A percentile compares a stretch with the other conserved stretches of the same genome.
Evolutionary conservation across 23 tunicate species (phyloP).

Genomic region (Phallusia fumigata): DNA sequence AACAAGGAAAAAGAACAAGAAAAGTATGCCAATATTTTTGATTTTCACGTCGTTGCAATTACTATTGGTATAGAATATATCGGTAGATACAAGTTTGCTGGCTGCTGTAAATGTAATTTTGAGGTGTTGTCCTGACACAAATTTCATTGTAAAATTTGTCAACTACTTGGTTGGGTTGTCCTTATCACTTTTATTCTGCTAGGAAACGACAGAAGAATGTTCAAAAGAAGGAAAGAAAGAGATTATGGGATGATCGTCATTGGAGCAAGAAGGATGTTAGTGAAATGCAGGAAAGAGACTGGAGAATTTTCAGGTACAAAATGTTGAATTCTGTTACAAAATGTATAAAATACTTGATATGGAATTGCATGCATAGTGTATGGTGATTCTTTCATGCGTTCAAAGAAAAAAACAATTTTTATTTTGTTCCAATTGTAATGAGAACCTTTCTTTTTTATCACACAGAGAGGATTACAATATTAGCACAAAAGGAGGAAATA

Average conservation of each 20-base stretch:
- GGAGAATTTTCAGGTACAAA: conserved; percentile 88
- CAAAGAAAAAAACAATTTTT: background rate
- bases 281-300: conserved; percentile 95
- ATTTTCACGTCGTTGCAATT: too few species aligned
- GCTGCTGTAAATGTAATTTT: too few species aligned
- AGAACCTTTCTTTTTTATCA: background rate
- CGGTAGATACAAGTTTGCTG: too few species aligned
- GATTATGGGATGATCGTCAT: conserved; percentile 88
- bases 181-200: background rate
- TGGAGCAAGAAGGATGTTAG: conserved; percentile 83
- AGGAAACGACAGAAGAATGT: conserved; percentile 61
- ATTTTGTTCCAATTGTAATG: background rate
- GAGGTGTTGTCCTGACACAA: too few species aligned
- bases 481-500: conserved; percentile 96
- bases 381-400: too few species aligned
- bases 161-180: too few species aligned
- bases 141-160: too few species aligned
- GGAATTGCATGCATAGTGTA: too few species aligned
- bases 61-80: too few species aligned
- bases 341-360: too few species aligned
- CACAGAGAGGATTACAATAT: conserved; percentile 91
- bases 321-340: background rate
- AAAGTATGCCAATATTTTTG: too few species aligned
- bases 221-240: conserved; percentile 79
- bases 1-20: conserved; percentile 87